These are phyloP conservation scores for Tetragonula carbonaria DNA, from an alignment of 2,888 invertebrate species.

Conservation along the genomic window DNA sequence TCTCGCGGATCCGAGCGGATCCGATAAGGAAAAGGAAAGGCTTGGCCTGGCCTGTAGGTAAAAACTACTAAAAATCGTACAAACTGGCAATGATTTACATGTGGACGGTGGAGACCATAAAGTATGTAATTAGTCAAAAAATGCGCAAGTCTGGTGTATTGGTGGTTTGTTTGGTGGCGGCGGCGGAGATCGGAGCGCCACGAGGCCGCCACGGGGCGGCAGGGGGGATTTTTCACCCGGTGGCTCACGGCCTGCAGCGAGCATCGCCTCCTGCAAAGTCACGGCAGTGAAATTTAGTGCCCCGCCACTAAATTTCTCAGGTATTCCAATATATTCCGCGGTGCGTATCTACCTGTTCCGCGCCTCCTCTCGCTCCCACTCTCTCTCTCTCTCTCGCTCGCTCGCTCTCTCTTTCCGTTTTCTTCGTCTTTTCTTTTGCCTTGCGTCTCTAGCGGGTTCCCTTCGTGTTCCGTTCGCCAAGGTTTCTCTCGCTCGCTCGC, in stretches of 20 bases:
- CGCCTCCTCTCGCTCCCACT: constrained; percentile 60
- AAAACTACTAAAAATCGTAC: constrained; percentile 28
- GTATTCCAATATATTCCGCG: constrained; percentile 83
- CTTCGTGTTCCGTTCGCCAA: constrained; percentile 6
- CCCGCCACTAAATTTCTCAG: constrained; percentile 83
- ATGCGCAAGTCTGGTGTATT: constrained; percentile 34
- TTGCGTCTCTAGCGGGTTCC: constrained; percentile 20
- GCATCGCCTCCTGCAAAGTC: constrained; percentile 75
- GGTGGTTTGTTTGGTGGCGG: constrained; percentile 29
- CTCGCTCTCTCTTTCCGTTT: neutral
- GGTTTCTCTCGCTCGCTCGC: constrained; percentile 11
- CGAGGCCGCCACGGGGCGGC: constrained; percentile 2
- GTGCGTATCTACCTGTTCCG: constrained; percentile 79
- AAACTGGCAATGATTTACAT: constrained; percentile 55
- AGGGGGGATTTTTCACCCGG: constrained; percentile 67
- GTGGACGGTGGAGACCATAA: constrained; percentile 37
- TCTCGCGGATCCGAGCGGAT: neutral
- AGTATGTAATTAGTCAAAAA: constrained; percentile 55
- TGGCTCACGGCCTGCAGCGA: constrained; percentile 70
- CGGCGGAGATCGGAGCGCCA: constrained; percentile 13
- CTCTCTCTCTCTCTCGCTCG: constrained; percentile 1
- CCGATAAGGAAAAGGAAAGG: neutral
- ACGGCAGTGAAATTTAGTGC: constrained; percentile 80
- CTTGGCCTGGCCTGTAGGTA: neutral
- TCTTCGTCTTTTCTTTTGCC: constrained; percentile 33